Base-by-base conservation (phyloP, 2,888 invertebrate species). In the Diaprepes abbreviatus region DNA sequence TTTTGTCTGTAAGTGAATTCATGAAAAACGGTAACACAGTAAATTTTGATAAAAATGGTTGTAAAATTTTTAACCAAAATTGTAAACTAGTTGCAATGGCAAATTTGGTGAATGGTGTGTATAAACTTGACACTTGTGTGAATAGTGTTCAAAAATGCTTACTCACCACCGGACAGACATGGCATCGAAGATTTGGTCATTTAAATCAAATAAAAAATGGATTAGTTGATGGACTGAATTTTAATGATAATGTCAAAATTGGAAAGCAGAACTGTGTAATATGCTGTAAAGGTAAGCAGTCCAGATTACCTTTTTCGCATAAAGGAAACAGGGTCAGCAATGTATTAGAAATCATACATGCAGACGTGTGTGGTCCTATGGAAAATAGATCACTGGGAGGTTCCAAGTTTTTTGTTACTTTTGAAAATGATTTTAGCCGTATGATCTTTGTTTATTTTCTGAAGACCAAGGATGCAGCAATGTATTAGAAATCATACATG, bases 281-380 rank as follows among this genome's bases (percentile, higher is more conserved):
- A 14, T 74, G 78, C 55, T 75, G 65, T 76, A 78, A 80, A 59
- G 79, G 74, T 0, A 80, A 79, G 57, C 77, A 79, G 48, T 9
- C 59, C 1, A 70, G 79, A 16, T 73, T 77, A 38, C 77, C 79
- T 10, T 81, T 81, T 62, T 45, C 63, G 14, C n/a, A 55, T 36
- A 54, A 16, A 21, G 67, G 66, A 33, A 43, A 19, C 9, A 21
- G 69, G 35, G 65, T 66, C 6, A 57, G 19, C 17, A n/a, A 48
- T 17, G 10, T 71, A 10, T 35, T 75, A 21, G 73, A 74, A 12
- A 36, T 74, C 1, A 58, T 75, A 7, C 74, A 73, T 63, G 12
- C n/a, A n/a, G n/a, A n/a, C n/a, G n/a, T n/a, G n/a, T n/a, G n/a
- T n/a, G n/a, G n/a, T n/a, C n/a, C n/a, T n/a, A n/a, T n/a, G n/a